phyloP scores from a whole-genome alignment of 2,113 vertebrate genomes.

The Scartelaos histophorus region DNA sequence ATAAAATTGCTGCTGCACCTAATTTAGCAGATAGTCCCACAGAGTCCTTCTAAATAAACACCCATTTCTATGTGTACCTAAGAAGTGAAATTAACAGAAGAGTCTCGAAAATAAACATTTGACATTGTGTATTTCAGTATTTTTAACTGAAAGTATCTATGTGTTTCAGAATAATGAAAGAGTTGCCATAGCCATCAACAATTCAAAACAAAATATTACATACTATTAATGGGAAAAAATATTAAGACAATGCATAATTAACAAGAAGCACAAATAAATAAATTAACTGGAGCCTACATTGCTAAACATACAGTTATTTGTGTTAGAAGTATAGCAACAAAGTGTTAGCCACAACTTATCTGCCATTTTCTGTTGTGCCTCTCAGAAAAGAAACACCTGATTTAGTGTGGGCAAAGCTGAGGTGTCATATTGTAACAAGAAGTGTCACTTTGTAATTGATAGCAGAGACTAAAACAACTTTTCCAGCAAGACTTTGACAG shows the following conservation, averaged over 20 bases:
- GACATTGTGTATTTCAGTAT: too few relatives aligned
- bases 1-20: neutral
- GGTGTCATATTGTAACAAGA: neutral
- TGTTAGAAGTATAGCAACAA: neutral
- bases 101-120: neutral
- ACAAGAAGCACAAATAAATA: too few relatives aligned
- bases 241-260: too few relatives aligned
- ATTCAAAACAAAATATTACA: too few relatives aligned
- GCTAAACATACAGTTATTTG: neutral
- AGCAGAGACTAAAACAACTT: neutral
- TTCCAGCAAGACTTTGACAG: neutral
- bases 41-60: neutral
- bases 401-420: neutral
- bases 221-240: too few relatives aligned
- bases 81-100: neutral
- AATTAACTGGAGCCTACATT: neutral
- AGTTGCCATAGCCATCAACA: too few relatives aligned
- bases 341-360: neutral
- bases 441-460: constrained; percentile 10
- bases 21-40: neutral
- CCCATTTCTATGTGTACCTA: neutral
- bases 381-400: neutral
- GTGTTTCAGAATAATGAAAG: too few relatives aligned
- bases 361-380: neutral
- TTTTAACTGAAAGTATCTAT: too few relatives aligned